Conservation (phyloP, 2,888 invertebrate species). For the Branchellion lobata region DNA sequence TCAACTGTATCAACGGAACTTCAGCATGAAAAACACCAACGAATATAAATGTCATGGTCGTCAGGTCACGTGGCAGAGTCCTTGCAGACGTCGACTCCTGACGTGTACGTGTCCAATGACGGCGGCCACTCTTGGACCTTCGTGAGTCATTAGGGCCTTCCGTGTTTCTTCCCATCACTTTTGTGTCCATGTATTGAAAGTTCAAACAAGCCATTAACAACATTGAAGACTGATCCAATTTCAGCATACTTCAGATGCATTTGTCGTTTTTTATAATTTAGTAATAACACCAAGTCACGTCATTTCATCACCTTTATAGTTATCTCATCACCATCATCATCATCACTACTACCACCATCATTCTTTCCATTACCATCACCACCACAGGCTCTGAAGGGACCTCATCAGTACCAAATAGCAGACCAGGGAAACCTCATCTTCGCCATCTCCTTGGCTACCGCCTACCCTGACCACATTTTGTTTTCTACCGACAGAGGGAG, state of each 20-base stretch:
- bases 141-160: constrained; percentile 41
- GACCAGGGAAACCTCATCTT: constrained; percentile 61
- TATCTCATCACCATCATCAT: too few species aligned
- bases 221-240: background rate
- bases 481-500: constrained; percentile 61
- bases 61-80: constrained; percentile 60
- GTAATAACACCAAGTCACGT: too few species aligned
- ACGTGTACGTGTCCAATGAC: constrained; percentile 60
- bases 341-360: too few species aligned
- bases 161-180: background rate
- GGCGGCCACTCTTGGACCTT: constrained; percentile 61
- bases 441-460: constrained; percentile 55
- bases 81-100: constrained; percentile 58
- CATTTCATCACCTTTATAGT: too few species aligned
- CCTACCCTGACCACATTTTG: constrained; percentile 55
- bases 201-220: background rate
- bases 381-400: constrained; percentile 58
- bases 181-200: background rate
- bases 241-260: too few species aligned
- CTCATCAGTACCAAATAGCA: constrained; percentile 60
- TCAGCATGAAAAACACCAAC: too few species aligned
- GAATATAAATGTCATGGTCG: too few species aligned
- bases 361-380: too few species aligned
- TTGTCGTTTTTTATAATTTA: too few species aligned
- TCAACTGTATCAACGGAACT: too few species aligned